phyloP scores from a whole-genome alignment of 2,888 invertebrate genomes.

The Apamea monoglypha region DNA sequence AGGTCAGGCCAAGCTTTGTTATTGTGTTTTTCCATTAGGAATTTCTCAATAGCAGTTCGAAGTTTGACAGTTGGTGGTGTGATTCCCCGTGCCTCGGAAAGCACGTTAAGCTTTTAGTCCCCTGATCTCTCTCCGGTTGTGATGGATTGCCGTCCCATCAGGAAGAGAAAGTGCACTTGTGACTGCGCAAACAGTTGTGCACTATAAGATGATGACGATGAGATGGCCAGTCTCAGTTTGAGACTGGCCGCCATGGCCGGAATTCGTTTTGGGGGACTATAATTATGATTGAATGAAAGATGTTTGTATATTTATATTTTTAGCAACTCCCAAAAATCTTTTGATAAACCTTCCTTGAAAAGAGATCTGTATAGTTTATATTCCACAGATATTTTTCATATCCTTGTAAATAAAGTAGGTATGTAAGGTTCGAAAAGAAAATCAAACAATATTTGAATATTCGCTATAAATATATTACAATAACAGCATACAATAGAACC shows the following conservation, averaged over 20 bases:
- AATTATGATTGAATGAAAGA: neutral
- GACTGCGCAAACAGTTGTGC: neutral
- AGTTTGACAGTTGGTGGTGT: no score
- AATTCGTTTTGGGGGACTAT: neutral
- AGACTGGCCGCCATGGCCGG: neutral
- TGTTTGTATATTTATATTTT: neutral
- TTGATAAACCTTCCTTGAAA: neutral
- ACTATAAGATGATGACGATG: neutral
- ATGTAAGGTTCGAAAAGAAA: neutral
- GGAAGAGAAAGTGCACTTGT: no score
- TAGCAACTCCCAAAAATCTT: neutral
- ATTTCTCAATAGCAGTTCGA: no score
- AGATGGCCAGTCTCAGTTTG: neutral
- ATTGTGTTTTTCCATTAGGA: no score
- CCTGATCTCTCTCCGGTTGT: no score
- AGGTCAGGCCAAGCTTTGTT: no score
- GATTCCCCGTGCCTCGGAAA: no score
- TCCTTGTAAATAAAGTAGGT: neutral
- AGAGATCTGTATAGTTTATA: neutral
- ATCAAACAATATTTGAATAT: slow-evolving; percentile 1
- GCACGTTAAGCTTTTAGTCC: no score
- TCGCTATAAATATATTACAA: neutral
- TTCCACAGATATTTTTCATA: neutral
- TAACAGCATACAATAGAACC: neutral
- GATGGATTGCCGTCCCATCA: no score